A percentile compares a stretch with the other conserved stretches of the same genome.
These are phyloP conservation scores for Myripristis murdjan DNA, from an alignment of 2,797 vertebrate genomes.

Conservation along the genomic window DNA sequence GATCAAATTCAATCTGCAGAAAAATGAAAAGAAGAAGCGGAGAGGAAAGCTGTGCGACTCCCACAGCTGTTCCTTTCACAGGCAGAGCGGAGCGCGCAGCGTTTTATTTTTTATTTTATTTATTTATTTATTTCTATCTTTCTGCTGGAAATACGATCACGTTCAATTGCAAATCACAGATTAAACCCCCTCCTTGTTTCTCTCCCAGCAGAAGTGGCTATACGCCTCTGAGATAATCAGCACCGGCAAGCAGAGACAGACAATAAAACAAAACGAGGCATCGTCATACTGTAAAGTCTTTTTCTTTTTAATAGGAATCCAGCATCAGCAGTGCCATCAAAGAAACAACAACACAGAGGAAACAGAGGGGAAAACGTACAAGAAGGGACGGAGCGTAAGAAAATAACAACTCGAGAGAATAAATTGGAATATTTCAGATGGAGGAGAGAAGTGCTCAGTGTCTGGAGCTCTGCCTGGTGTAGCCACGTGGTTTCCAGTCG, in stretches of 20 bases:
- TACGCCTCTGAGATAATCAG: background rate
- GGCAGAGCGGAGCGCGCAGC: too few species aligned
- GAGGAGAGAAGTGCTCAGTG: slow-evolving; percentile 28
- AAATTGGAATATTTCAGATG: slow-evolving; percentile 29
- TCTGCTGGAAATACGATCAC: background rate
- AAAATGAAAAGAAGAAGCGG: slow-evolving; percentile 9
- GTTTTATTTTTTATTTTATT: too few species aligned
- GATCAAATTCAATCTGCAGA: slow-evolving; percentile 51
- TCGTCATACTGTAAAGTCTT: slow-evolving; percentile 70
- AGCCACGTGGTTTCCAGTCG: background rate
- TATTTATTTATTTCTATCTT: too few species aligned
- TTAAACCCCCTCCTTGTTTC: background rate
- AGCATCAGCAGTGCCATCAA: slow-evolving; percentile 78
- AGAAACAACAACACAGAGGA: slow-evolving; percentile 58
- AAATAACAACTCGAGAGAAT: slow-evolving; percentile 7
- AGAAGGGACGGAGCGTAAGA: background rate
- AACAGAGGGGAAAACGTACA: slow-evolving; percentile 43
- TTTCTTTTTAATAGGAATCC: slow-evolving; percentile 84
- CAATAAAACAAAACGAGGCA: slow-evolving; percentile 18
- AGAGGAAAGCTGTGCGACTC: background rate
- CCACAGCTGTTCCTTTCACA: slow-evolving; percentile 5
- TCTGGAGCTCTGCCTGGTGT: slow-evolving; percentile 26
- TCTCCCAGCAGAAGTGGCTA: background rate
- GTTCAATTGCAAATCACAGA: slow-evolving; percentile 16
- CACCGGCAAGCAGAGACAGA: slow-evolving; percentile 18